A percentile compares a stretch with the other conserved stretches of the same genome.
These are phyloP conservation scores for Drosophila anceps DNA, from an alignment of 2,888 invertebrate genomes.

Conservation along the genomic window DNA sequence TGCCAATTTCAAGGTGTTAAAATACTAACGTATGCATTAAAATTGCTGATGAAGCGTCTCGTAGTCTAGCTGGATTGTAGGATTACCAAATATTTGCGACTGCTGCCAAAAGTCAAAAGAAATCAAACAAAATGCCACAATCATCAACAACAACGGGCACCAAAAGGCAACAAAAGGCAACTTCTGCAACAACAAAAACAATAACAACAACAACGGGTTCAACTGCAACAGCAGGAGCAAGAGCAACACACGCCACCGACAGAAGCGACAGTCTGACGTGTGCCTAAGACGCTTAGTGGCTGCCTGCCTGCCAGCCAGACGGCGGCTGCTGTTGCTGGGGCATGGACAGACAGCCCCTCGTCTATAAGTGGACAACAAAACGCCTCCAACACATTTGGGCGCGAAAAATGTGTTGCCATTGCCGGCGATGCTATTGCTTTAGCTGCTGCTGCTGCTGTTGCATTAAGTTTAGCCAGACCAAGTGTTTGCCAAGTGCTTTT, in stretches of 20 bases:
- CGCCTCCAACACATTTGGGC: conserved; percentile 80
- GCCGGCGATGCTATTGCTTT: conserved; percentile 42
- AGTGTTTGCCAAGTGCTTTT: conserved; percentile 64
- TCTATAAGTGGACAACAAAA: conserved; percentile 80
- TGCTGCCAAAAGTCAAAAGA: conserved; percentile 79
- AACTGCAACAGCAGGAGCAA: conserved; percentile 31
- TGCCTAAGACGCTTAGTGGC: conserved; percentile 79
- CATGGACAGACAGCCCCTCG: conserved; percentile 65
- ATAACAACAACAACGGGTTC: conserved; percentile 51
- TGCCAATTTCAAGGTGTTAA: conserved; percentile 72
- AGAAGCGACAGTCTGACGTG: conserved; percentile 80
- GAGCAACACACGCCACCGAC: conserved; percentile 63
- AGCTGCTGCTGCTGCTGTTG: conserved; percentile 16
- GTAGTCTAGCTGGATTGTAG: conserved; percentile 58
- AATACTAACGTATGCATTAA: conserved; percentile 75
- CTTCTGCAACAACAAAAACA: conserved; percentile 44
- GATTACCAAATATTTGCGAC: conserved; percentile 79
- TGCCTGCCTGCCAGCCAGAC: conserved; percentile 36
- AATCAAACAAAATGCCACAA: conserved; percentile 78
- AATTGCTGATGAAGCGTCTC: conserved; percentile 78
- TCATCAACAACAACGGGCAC: conserved; percentile 59
- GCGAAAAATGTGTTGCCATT: conserved; percentile 79
- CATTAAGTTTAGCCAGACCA: conserved; percentile 39
- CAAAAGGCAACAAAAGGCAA: conserved; percentile 62
- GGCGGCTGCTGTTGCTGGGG: conserved; percentile 33